Conservation (phyloP, 2,797 vertebrate genomes). For the Chiroxiphia lanceolata region DNA sequence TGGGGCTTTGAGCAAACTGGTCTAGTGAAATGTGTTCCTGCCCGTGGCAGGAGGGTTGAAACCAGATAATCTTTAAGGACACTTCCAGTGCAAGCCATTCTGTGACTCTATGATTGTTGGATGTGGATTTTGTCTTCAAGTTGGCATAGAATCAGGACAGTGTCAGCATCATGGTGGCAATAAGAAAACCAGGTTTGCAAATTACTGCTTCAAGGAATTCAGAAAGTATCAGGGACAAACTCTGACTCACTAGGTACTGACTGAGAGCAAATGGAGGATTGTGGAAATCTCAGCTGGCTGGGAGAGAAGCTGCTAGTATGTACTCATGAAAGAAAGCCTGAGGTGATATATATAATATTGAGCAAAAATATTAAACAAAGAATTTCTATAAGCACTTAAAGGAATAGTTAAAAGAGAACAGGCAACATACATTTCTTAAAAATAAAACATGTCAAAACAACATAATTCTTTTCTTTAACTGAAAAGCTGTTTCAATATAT, state of each 20-base stretch:
- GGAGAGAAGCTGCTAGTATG: not conserved
- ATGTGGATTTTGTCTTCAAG: not conserved
- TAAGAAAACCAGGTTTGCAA: not conserved
- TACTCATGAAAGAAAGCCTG: not conserved
- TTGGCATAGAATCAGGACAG: not conserved
- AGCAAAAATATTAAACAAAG: not conserved
- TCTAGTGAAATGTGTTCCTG: not conserved
- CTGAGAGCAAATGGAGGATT: not conserved
- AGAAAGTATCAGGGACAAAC: not conserved
- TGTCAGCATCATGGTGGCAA: not conserved
- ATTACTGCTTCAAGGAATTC: not conserved
- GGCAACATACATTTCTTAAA: not conserved
- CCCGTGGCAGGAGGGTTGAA: rapidly evolving
- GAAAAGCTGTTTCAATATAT: not conserved
- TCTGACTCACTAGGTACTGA: not conserved
- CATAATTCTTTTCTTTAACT: not conserved
- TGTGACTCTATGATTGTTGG: not conserved
- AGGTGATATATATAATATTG: not conserved
- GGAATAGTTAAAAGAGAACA: not conserved
- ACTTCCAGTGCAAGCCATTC: not conserved
- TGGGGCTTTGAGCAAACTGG: not conserved
- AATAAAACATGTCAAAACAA: not conserved
- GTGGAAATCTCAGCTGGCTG: not conserved
- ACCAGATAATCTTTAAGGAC: not conserved
- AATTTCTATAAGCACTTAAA: not conserved